These are phyloP conservation scores for Archocentrus centrarchus DNA, from an alignment of 2,113 vertebrate species.

Conservation along the genomic window DNA sequence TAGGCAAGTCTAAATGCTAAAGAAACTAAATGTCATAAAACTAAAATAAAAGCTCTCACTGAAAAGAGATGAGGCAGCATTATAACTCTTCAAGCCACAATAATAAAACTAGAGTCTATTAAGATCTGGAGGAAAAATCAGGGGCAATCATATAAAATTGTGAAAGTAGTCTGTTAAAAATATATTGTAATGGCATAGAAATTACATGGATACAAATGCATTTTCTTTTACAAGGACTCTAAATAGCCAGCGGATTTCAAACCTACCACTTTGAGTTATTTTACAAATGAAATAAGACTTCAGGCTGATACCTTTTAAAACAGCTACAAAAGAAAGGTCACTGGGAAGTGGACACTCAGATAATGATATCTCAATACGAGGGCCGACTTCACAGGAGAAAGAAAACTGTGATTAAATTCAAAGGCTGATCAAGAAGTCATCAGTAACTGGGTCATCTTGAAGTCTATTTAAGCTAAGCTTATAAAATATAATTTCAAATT, in stretches of 20 bases:
- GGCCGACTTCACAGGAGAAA: background rate
- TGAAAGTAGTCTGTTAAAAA: background rate
- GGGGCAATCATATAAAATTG: background rate
- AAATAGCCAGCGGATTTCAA: background rate
- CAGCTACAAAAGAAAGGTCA: background rate
- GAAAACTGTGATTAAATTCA: conserved; percentile 1
- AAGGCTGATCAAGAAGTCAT: conserved; percentile 9
- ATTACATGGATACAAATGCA: background rate
- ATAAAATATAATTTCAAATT: background rate
- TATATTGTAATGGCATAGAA: background rate
- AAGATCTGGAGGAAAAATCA: conserved; percentile 13
- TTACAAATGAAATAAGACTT: conserved; percentile 5
- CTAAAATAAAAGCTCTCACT: conserved; percentile 45
- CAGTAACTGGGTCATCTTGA: background rate
- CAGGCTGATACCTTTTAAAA: background rate
- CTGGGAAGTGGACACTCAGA: background rate
- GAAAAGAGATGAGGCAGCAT: conserved; percentile 21
- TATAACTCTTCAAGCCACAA: conserved; percentile 5
- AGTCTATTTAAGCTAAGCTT: background rate
- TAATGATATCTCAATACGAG: conserved; percentile 1
- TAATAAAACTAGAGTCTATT: background rate
- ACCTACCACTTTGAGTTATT: background rate
- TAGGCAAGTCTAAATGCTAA: conserved; percentile 38
- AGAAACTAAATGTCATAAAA: conserved; percentile 58
- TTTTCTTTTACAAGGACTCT: background rate